These are phyloP conservation scores for Pomacea maculata DNA, from an alignment of 1,140 invertebrate species.

Conservation along the genomic window DNA sequence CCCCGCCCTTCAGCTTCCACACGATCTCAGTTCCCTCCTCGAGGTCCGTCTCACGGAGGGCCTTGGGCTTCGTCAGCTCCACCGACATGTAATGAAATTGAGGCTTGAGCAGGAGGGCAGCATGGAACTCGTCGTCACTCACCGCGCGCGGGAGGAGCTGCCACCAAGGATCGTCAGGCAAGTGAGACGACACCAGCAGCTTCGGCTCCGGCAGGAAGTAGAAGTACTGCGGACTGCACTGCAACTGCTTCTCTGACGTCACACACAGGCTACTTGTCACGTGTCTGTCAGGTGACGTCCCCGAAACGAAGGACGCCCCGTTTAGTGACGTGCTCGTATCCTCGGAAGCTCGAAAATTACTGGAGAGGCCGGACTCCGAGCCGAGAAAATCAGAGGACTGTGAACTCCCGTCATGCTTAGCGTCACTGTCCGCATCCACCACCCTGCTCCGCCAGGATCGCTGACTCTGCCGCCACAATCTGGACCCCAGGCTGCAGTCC, in stretches of 20 bases:
- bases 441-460: neutral
- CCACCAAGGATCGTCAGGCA: conserved; percentile 59
- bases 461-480: neutral
- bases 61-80: neutral
- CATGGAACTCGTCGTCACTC: conserved; percentile 22
- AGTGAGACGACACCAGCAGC: conserved; percentile 66
- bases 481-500: conserved; percentile 21
- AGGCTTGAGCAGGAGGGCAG: conserved; percentile 23
- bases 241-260: neutral
- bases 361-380: neutral
- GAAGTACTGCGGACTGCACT: conserved; percentile 45
- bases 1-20: conserved; percentile 7
- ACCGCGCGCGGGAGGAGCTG: conserved; percentile 29
- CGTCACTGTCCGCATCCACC: neutral
- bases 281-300: no score
- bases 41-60: conserved; percentile 3
- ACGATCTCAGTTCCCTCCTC: neutral
- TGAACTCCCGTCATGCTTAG: neutral
- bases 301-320: neutral
- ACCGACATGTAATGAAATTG: conserved; percentile 20
- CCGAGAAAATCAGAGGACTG: neutral
- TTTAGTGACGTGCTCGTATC: neutral
- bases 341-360: neutral
- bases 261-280: no score
- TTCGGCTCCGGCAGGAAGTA: conserved; percentile 68